Conservation (phyloP, 2,113 vertebrate genomes). For the Chinchilla lanigera region DNA sequence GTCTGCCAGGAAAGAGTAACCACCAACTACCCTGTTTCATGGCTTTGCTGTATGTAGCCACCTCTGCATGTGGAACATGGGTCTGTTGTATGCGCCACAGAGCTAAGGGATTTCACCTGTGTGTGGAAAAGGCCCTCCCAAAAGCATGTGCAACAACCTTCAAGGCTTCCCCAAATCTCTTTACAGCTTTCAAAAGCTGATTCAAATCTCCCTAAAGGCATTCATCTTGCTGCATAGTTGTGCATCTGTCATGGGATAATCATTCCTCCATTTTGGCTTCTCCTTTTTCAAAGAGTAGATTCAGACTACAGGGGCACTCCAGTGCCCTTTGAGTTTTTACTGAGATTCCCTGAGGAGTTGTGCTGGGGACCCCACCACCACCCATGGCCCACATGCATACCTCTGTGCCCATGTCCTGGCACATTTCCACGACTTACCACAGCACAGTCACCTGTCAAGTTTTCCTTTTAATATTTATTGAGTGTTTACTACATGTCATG, state of each 20-base stretch:
- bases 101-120: constrained; percentile 92
- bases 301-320: constrained; percentile 93
- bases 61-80: constrained; percentile 94
- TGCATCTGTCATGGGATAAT: constrained; percentile 96
- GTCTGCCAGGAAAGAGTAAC: constrained; percentile 96
- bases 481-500: background rate
- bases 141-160: constrained; percentile 93
- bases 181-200: constrained; percentile 94
- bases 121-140: constrained; percentile 91
- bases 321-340: no score
- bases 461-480: background rate
- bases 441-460: background rate
- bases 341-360: background rate
- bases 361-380: no score
- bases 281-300: constrained; percentile 96
- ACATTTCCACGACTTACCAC: background rate
- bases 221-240: constrained; percentile 95
- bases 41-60: constrained; percentile 90
- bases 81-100: constrained; percentile 91
- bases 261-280: constrained; percentile 96
- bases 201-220: constrained; percentile 94
- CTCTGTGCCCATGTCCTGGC: background rate
- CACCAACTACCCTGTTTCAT: constrained; percentile 90
- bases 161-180: constrained; percentile 94
- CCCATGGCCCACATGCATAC: no score